Conservation (phyloP, 35 echinoderm and acorn worm species). For the Ophiothrix spiculata region DNA sequence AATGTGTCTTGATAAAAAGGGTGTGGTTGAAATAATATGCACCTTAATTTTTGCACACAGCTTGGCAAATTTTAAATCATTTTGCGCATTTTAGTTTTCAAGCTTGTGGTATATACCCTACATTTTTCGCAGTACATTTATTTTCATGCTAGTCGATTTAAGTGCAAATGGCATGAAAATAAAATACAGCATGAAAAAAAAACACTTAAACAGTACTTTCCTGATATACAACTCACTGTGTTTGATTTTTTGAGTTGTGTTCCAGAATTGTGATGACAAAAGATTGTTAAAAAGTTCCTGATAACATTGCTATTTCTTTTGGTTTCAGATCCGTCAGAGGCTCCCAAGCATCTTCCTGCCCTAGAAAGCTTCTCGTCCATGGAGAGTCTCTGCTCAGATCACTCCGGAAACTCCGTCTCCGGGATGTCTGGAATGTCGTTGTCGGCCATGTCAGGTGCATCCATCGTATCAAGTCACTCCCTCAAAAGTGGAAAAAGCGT, state of each 20-base stretch:
- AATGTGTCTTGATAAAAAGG: too few relatives aligned
- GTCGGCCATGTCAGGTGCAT: conserved; percentile 78
- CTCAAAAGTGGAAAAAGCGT: conserved; percentile 31
- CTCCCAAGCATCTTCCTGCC: conserved; percentile 67
- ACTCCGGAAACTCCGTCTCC: conserved; percentile 88
- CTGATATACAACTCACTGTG: not conserved
- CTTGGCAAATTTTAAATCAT: too few relatives aligned
- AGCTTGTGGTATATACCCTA: too few relatives aligned
- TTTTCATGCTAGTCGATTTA: too few relatives aligned
- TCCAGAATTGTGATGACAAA: not conserved
- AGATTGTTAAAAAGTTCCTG: not conserved
- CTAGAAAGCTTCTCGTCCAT: conserved; percentile 94
- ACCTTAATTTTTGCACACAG: too few relatives aligned
- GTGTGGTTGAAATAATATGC: too few relatives aligned
- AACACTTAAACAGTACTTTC: too few relatives aligned
- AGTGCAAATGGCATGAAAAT: too few relatives aligned
- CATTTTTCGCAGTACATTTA: too few relatives aligned
- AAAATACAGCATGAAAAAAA: too few relatives aligned
- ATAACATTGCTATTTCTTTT: conserved; percentile 25
- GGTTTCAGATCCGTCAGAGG: conserved; percentile 77
- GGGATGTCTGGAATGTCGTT: conserved; percentile 86
- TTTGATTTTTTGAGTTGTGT: not conserved
- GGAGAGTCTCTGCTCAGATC: conserved; percentile 89
- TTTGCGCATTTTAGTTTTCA: too few relatives aligned
- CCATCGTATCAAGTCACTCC: conserved; percentile 95